Percentiles rank a stretch among this genome's conserved stretches.
phyloP scores from a whole-genome alignment of 2,797 vertebrate species.

The Tinamus major region DNA sequence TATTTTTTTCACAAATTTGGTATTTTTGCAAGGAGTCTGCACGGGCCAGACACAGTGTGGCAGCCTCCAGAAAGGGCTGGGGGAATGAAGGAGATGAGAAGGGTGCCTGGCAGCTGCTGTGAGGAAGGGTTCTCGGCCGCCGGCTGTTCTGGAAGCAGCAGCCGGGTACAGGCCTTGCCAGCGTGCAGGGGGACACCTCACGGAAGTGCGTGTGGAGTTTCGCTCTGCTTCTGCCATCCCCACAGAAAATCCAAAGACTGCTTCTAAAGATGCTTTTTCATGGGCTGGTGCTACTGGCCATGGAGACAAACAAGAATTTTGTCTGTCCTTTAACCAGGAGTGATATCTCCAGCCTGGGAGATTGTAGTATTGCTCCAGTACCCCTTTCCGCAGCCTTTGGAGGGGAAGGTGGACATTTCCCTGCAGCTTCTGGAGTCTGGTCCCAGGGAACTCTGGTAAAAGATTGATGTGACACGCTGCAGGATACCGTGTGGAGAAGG shows the following conservation, averaged over 20 bases:
- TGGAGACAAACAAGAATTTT: not conserved
- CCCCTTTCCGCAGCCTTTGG: not conserved
- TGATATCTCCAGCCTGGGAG: not conserved
- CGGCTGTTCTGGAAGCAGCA: not conserved
- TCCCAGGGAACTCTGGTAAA: not conserved
- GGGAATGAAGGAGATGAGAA: not conserved
- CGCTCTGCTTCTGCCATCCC: not conserved
- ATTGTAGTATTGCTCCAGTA: accelerated
- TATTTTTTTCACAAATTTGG: not conserved
- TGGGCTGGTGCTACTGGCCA: not conserved
- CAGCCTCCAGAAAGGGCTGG: not conserved
- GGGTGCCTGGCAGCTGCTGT: not conserved
- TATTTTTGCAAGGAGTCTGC: not conserved
- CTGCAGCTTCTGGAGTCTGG: not conserved
- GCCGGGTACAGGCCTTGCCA: not conserved
- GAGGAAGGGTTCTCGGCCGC: not conserved
- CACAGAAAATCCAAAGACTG: accelerated
- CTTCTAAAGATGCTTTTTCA: not conserved
- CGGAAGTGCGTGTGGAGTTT: not conserved
- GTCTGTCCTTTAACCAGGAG: not conserved
- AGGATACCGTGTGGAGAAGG: not conserved
- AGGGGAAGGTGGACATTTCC: not conserved
- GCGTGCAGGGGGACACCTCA: not conserved
- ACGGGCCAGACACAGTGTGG: not conserved
- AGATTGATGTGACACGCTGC: not conserved